These are phyloP conservation scores for Tachysurus vachellii DNA, from an alignment of 2,113 vertebrate genomes.

Conservation along the genomic window DNA sequence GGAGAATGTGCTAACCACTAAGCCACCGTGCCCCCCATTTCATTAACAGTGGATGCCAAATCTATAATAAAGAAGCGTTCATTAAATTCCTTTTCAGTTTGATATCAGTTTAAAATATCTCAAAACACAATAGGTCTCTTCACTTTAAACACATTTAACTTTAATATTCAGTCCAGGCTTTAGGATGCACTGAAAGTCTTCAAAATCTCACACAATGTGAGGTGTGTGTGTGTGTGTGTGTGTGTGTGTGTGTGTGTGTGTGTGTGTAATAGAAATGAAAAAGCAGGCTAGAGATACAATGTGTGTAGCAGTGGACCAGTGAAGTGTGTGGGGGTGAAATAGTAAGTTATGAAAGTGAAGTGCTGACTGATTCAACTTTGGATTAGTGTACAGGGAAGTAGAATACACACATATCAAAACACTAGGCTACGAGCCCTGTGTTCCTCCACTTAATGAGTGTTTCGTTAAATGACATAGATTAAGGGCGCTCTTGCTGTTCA, in stretches of 20 bases:
- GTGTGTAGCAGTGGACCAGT: neutral
- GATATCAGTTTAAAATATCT: neutral
- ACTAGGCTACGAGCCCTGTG: neutral
- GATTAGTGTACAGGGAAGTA: neutral
- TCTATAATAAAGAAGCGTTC: neutral
- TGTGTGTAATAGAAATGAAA: neutral
- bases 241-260: neutral
- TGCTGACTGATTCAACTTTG: neutral
- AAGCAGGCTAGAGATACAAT: neutral
- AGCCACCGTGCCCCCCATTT: too few relatives aligned
- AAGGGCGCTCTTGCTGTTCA: too few relatives aligned
- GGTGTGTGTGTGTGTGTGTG: neutral
- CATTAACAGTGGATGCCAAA: neutral
- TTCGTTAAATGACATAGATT: too few relatives aligned
- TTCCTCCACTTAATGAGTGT: too few relatives aligned
- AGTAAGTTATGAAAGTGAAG: neutral
- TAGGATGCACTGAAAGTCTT: neutral
- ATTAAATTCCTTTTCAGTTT: neutral
- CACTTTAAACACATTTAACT: neutral
- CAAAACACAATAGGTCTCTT: neutral
- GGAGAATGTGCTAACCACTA: too few relatives aligned
- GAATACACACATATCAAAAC: neutral
- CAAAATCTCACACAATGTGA: neutral
- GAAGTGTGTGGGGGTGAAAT: neutral
- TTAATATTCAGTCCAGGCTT: neutral